Evolutionary conservation across 2,888 invertebrate genomes (phyloP).

Genomic region (Peribatodes rhomboidaria): DNA sequence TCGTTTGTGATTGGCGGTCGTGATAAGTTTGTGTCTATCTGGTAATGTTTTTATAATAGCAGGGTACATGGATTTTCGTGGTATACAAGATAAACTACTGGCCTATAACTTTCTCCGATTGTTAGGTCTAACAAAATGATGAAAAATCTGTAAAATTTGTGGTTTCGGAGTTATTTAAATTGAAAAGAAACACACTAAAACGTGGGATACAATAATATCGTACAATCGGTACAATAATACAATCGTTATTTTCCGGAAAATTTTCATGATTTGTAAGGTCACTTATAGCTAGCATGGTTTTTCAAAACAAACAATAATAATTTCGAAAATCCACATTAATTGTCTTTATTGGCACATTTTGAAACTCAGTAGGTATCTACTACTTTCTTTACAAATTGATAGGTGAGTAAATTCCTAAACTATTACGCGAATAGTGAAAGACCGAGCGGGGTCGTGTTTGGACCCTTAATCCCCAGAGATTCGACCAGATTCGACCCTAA

Average conservation of each 20-base stretch:
- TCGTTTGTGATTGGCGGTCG: slow-evolving; percentile 85
- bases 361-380: neutral
- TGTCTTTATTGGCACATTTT: no score
- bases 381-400: slow-evolving; percentile 2
- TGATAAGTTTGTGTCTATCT: slow-evolving; percentile 83
- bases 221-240: no score
- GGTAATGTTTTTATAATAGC: slow-evolving; percentile 83
- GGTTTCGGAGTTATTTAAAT: no score
- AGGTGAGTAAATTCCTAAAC: slow-evolving; percentile 43
- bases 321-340: no score
- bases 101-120: neutral
- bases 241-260: no score
- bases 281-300: no score
- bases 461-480: slow-evolving; percentile 76
- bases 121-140: neutral
- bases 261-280: no score
- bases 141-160: no score
- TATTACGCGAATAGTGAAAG: slow-evolving; percentile 53
- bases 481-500: slow-evolving; percentile 77
- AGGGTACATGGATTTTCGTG: slow-evolving; percentile 66
- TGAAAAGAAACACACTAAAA: no score
- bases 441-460: slow-evolving; percentile 51
- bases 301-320: no score
- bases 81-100: slow-evolving; percentile 23
- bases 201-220: no score